These are phyloP conservation scores for Dione vanillae DNA, from an alignment of 2,888 invertebrate genomes.

Conservation along the genomic window DNA sequence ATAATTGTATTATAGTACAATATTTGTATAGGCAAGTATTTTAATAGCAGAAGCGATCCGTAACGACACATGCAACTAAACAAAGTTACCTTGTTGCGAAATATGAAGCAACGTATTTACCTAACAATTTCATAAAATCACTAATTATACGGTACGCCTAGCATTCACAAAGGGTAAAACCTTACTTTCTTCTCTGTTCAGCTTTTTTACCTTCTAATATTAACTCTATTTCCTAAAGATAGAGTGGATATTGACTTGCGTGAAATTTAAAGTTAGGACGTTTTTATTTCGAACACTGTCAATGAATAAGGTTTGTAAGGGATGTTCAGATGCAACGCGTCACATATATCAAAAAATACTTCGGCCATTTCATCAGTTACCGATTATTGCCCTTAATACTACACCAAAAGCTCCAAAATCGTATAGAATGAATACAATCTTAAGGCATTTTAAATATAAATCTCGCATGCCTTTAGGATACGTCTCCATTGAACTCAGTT, in stretches of 20 bases:
- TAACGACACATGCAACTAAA: constrained; percentile 53
- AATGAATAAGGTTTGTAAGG: constrained; percentile 76
- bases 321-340: constrained; percentile 79
- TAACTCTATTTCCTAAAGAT: constrained; percentile 49
- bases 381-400: constrained; percentile 49
- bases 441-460: constrained; percentile 40
- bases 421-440: constrained; percentile 33
- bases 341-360: constrained; percentile 49
- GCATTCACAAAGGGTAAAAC: constrained; percentile 72
- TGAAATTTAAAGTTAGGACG: constrained; percentile 44
- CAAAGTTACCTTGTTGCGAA: constrained; percentile 55
- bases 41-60: constrained; percentile 40
- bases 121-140: constrained; percentile 80
- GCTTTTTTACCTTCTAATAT: constrained; percentile 45
- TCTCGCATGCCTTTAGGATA: constrained; percentile 69
- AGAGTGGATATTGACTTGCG: constrained; percentile 45
- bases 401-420: constrained; percentile 46
- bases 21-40: constrained; percentile 39
- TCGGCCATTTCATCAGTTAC: constrained; percentile 41
- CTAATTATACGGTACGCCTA: constrained; percentile 80
- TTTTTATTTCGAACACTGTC: constrained; percentile 52
- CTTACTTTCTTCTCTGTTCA: constrained; percentile 54
- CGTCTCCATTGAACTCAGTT: constrained; percentile 76
- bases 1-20: constrained; percentile 34
- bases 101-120: constrained; percentile 66